phyloP scores from a whole-genome alignment of 2,888 invertebrate species.

The Suillia variegata region DNA sequence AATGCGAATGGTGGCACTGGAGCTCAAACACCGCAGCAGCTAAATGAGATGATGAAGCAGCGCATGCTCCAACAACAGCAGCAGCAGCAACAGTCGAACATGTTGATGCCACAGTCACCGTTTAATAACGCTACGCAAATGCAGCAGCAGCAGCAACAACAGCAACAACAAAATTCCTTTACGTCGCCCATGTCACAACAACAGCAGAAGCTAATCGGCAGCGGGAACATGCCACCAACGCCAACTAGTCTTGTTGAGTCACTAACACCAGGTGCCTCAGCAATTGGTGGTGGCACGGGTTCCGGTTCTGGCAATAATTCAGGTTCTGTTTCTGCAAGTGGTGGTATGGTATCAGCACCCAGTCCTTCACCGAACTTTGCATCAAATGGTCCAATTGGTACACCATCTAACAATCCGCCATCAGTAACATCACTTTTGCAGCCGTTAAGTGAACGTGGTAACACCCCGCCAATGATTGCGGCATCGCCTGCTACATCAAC shows the following conservation, averaged over 20 bases:
- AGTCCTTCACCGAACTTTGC: slow-evolving; percentile 62
- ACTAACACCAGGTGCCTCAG: slow-evolving; percentile 51
- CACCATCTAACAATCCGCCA: slow-evolving; percentile 66
- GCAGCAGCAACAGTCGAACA: slow-evolving; percentile 38
- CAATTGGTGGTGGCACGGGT: slow-evolving; percentile 27
- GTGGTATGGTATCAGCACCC: slow-evolving; percentile 62
- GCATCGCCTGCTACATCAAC: slow-evolving; percentile 47
- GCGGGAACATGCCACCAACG: slow-evolving; percentile 63
- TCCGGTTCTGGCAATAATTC: slow-evolving; percentile 40
- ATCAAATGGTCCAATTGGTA: slow-evolving; percentile 63
- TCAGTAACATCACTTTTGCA: slow-evolving; percentile 65
- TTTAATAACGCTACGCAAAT: slow-evolving; percentile 43
- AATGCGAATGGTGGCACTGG: slow-evolving; percentile 64
- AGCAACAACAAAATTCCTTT: slow-evolving; percentile 39
- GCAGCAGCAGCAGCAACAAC: slow-evolving; percentile 35
- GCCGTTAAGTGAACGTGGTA: slow-evolving; percentile 65
- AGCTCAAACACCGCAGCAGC: slow-evolving; percentile 54
- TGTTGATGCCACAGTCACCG: slow-evolving; percentile 52
- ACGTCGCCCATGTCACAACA: slow-evolving; percentile 39
- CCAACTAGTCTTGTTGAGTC: slow-evolving; percentile 63
- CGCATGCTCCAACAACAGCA: slow-evolving; percentile 61
- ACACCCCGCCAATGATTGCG: slow-evolving; percentile 63
- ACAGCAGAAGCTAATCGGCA: slow-evolving; percentile 29
- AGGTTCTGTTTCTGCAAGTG: slow-evolving; percentile 15
- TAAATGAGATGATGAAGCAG: slow-evolving; percentile 68